Evolutionary conservation across 2,797 vertebrate genomes (phyloP).

Genomic region (Rhynchonycteris naso): DNA sequence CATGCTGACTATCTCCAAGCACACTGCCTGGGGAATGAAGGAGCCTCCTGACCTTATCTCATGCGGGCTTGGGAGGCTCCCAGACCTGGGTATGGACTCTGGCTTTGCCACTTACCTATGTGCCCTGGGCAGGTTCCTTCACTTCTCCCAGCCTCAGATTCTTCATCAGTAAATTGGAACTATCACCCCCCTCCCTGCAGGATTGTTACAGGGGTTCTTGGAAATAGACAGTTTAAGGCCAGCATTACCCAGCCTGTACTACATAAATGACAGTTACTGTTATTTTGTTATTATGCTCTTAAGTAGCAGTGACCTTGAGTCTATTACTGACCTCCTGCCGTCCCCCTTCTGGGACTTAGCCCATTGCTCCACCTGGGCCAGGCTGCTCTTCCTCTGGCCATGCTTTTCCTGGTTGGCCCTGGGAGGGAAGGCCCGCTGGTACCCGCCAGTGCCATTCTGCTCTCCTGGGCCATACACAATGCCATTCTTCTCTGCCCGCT

Average conservation of each 20-base stretch:
- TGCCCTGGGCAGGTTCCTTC: neutral
- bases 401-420: constrained; percentile 91
- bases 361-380: constrained; percentile 97
- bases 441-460: constrained; percentile 91
- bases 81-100: neutral
- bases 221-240: neutral
- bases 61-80: neutral
- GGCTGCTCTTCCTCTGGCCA: constrained; percentile 92
- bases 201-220: neutral
- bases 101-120: neutral
- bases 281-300: neutral
- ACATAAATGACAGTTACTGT: neutral
- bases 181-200: neutral
- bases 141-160: neutral
- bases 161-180: neutral
- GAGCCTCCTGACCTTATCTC: neutral
- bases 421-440: constrained; percentile 89
- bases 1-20: neutral
- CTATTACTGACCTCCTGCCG: constrained; percentile 85
- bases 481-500: constrained; percentile 89
- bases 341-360: constrained; percentile 96
- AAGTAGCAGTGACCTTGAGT: neutral
- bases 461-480: constrained; percentile 84
- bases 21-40: neutral
- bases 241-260: neutral